Percentiles rank a stretch among this genome's conserved stretches.
phyloP scores from a whole-genome alignment of 2,888 invertebrate genomes.

The Alviniconcha strummeri region DNA sequence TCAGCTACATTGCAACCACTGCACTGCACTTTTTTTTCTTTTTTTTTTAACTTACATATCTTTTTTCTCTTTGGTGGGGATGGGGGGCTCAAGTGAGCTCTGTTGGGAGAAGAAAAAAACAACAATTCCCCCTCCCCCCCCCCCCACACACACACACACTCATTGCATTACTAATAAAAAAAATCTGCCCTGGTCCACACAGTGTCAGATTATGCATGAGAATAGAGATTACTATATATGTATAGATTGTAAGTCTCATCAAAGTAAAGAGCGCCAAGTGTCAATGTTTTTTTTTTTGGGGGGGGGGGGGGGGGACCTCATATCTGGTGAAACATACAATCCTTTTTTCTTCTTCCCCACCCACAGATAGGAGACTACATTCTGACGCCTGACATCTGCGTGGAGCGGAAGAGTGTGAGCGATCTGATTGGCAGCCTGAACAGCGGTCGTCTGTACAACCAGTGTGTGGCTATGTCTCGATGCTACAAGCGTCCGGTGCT shows the following conservation, averaged over 20 bases:
- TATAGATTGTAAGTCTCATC: background rate
- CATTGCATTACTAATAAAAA: no score
- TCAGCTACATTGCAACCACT: no score
- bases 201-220: no score
- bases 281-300: background rate
- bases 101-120: no score
- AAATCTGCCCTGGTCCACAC: no score
- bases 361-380: constrained; percentile 96
- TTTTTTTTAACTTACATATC: no score
- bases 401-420: constrained; percentile 96
- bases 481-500: constrained; percentile 77
- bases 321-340: background rate
- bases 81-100: no score
- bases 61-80: no score
- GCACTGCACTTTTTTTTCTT: no score
- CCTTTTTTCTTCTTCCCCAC: background rate
- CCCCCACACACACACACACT: no score
- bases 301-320: background rate
- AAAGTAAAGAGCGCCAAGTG: background rate
- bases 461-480: constrained; percentile 94
- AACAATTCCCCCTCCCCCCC: no score
- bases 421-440: constrained; percentile 96
- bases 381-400: constrained; percentile 95
- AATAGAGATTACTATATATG: background rate
- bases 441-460: constrained; percentile 95